Conservation (phyloP, 2,797 vertebrate species). For the Cossypha heuglini region DNA sequence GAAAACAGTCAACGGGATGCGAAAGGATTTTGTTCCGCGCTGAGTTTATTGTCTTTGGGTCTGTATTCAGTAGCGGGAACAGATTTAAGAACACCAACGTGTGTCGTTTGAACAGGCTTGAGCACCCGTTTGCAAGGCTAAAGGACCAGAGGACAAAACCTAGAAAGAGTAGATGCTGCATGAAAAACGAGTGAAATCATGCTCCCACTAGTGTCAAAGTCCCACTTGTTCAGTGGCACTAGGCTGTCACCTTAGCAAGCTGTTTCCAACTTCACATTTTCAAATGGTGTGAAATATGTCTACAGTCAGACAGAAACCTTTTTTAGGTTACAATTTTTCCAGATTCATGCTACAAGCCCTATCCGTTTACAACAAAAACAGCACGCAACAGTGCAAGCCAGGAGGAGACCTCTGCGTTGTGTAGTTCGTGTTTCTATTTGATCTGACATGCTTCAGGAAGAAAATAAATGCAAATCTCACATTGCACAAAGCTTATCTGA, state of each 20-base stretch:
- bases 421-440: not conserved
- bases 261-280: not conserved
- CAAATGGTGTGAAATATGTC: not conserved
- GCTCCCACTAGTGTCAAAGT: not conserved
- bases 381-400: not conserved
- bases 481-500: not conserved
- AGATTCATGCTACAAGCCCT: not conserved
- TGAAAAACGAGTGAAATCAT: not conserved
- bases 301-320: not conserved
- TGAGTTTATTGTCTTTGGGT: not conserved
- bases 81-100: rapidly evolving
- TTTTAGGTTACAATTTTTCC: not conserved
- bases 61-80: not conserved
- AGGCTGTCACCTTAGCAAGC: not conserved
- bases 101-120: not conserved
- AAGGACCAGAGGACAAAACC: not conserved
- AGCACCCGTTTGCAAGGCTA: not conserved
- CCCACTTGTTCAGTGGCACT: not conserved
- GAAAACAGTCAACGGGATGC: not conserved
- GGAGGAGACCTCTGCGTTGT: not conserved
- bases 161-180: not conserved
- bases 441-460: not conserved
- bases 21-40: not conserved
- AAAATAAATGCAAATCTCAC: conserved; percentile 3
- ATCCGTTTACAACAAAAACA: not conserved